Conservation (phyloP, 2,797 vertebrate genomes). For the Tinamus major region DNA sequence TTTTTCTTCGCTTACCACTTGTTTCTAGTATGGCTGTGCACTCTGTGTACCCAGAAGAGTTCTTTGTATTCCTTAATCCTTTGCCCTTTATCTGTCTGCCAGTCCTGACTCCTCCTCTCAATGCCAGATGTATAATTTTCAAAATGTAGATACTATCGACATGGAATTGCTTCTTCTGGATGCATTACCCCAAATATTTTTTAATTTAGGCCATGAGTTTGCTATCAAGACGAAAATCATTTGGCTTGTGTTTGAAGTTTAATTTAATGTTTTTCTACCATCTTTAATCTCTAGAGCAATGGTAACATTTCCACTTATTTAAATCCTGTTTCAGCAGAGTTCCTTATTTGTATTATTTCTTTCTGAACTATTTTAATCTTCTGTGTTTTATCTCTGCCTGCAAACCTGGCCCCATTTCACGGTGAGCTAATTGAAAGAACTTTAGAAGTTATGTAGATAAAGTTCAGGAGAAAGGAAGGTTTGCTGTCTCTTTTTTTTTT, state of each 20-base stretch:
- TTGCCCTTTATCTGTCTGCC: background rate
- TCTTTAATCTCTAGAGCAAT: background rate
- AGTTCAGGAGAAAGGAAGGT: background rate
- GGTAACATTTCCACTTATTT: slow-evolving; percentile 25
- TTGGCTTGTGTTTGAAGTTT: slow-evolving; percentile 4
- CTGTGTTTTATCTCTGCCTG: slow-evolving; percentile 31
- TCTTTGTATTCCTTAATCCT: background rate
- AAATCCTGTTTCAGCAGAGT: slow-evolving; percentile 41
- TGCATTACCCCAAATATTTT: background rate
- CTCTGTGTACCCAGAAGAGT: background rate
- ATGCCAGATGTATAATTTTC: background rate
- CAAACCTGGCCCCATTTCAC: slow-evolving; percentile 13
- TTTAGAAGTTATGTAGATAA: background rate
- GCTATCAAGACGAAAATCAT: slow-evolving; percentile 16
- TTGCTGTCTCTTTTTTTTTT: background rate
- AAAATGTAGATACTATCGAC: background rate
- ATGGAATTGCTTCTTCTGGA: background rate
- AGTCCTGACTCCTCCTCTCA: background rate
- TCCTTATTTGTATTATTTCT: slow-evolving; percentile 43
- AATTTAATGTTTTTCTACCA: background rate
- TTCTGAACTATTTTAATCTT: slow-evolving; percentile 27
- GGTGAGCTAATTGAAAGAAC: slow-evolving; percentile 44
- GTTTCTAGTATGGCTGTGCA: background rate
- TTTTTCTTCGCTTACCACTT: background rate
- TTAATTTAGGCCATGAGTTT: background rate